Conservation (phyloP, 2,113 vertebrate genomes). For the Psittacus erithacus region DNA sequence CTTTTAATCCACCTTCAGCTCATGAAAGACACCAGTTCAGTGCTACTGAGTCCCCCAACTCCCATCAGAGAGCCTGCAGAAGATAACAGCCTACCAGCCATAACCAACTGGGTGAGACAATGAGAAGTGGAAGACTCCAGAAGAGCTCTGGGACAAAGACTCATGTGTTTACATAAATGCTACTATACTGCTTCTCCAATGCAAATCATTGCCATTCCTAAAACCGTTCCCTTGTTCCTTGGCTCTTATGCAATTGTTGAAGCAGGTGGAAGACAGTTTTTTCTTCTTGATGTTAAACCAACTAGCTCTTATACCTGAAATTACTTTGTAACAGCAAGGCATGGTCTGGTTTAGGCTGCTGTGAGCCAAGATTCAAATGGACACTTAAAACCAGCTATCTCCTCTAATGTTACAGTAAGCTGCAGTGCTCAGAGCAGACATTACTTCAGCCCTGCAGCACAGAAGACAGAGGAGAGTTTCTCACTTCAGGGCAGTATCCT, state of each 20-base stretch:
- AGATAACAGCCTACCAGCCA: neutral
- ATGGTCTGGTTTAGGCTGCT: neutral
- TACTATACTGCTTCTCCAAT: neutral
- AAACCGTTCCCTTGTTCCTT: neutral
- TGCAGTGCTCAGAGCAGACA: neutral
- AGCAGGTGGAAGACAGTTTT: neutral
- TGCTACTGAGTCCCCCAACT: neutral
- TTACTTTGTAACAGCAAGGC: neutral
- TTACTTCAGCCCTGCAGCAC: neutral
- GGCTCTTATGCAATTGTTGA: neutral
- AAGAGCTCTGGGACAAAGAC: neutral
- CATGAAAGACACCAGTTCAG: neutral
- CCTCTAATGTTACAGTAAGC: neutral
- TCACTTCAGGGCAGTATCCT: conserved; percentile 6
- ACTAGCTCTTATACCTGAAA: neutral
- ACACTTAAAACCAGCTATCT: neutral
- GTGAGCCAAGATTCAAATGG: neutral
- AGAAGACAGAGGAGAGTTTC: neutral
- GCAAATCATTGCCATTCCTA: neutral
- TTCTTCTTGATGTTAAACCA: neutral
- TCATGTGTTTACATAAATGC: neutral
- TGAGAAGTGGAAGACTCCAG: neutral
- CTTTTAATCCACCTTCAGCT: neutral
- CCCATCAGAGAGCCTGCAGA: neutral
- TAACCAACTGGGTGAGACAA: neutral